Evolutionary conservation across 2,113 vertebrate species (phyloP).

Genomic region (Protobothrops mucrosquamatus): DNA sequence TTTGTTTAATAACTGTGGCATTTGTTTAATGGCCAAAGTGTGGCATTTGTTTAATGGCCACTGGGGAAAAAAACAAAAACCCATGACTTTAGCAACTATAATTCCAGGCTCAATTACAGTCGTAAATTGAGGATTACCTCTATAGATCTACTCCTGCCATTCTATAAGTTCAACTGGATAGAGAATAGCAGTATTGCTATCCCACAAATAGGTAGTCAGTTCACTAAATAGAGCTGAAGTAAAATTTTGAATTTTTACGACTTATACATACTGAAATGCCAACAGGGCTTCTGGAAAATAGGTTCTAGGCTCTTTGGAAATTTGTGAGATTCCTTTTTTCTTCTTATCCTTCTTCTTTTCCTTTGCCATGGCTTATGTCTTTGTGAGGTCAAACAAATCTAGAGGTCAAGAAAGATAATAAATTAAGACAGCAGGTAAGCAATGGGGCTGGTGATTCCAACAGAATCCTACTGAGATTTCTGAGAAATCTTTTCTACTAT

Average conservation of each 20-base stretch:
- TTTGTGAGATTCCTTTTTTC: background rate
- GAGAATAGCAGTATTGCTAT: background rate
- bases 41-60: background rate
- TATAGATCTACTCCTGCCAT: background rate
- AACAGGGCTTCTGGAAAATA: constrained; percentile 63
- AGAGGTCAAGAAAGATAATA: background rate
- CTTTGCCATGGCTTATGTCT: constrained; percentile 46
- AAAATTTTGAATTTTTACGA: constrained; percentile 7
- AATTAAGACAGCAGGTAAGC: background rate
- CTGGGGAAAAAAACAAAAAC: background rate
- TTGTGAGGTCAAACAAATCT: constrained; percentile 36
- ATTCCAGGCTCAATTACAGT: background rate
- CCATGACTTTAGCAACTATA: background rate
- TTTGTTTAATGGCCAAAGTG: background rate
- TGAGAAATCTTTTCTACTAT: background rate
- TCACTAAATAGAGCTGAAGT: background rate
- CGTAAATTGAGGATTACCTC: background rate
- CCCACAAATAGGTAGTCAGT: background rate
- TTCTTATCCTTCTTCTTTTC: constrained; percentile 47
- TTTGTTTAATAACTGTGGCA: too few relatives aligned
- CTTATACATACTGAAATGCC: constrained; percentile 70
- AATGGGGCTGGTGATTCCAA: background rate
- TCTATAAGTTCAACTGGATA: background rate
- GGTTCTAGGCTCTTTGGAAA: constrained; percentile 45
- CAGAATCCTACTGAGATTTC: background rate